Percentiles rank a stretch among this genome's conserved stretches.
phyloP scores from a whole-genome alignment of 2,888 invertebrate species.

The Antheraea assamensis region DNA sequence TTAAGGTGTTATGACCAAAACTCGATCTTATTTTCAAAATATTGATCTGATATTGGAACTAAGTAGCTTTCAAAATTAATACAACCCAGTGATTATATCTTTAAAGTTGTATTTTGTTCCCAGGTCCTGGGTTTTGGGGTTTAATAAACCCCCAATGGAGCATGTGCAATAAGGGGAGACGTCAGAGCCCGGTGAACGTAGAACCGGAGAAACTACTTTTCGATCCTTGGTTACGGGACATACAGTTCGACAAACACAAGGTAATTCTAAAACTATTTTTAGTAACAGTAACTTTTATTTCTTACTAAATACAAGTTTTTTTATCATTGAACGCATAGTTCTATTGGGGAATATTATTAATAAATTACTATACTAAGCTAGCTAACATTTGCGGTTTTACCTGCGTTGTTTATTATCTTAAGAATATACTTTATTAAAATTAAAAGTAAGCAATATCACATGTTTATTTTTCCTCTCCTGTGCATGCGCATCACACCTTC shows the following conservation, averaged over 20 bases:
- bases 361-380: too few species aligned
- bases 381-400: too few species aligned
- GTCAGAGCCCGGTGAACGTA: slow-evolving; percentile 98
- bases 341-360: too few species aligned
- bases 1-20: too few species aligned
- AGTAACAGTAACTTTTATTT: neutral
- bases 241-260: slow-evolving; percentile 96
- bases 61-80: neutral
- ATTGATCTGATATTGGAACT: too few species aligned
- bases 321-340: neutral
- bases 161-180: slow-evolving; percentile 97
- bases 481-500: too few species aligned
- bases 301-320: neutral
- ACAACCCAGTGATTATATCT: neutral
- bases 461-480: too few species aligned
- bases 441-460: too few species aligned
- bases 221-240: slow-evolving; percentile 95
- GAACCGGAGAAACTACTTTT: slow-evolving; percentile 97
- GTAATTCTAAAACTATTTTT: slow-evolving; percentile 74
- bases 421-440: too few species aligned
- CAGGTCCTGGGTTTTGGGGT: slow-evolving; percentile 99
- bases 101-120: slow-evolving; percentile 30
- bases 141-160: slow-evolving; percentile 99
- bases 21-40: too few species aligned
- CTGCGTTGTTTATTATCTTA: too few species aligned